Base-by-base conservation (phyloP, 1,140 invertebrate genomes). In the Diploscapter pachys region DNA sequence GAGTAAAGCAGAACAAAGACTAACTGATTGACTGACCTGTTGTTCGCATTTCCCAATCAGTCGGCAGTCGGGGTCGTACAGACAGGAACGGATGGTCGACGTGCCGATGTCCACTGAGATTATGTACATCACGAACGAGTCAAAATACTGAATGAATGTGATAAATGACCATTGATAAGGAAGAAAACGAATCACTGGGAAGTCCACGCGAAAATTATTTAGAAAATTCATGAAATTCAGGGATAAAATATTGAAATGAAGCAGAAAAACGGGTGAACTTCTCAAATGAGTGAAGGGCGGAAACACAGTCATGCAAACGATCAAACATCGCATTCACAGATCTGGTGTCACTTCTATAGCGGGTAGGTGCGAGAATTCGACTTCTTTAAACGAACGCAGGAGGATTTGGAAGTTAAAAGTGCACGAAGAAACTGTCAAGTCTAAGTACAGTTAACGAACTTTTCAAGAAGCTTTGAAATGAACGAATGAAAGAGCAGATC, bases 61-160 rank as follows among this genome's bases (percentile, higher is more conserved):
- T 73, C 87, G 85, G 13, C 89, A 90, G 65, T 87, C 87, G 71
- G 90, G 88, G 87, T 94, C 90, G 81, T 93, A 90, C 78, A 96
- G 89, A 85, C 92, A 90, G 85, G 92, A 92, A 48, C 92, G 88
- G 68, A 96, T 89, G 31, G 90, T 93, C 4, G 93, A 94, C 3
- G 93, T 95, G 52, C 94, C 94, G 78, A 96, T 90, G 86, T 96
- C 94, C 67, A 96, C 87, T 48, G 92, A 90, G 13, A 90, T 89
- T 73, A 78, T 59, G 51, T 65, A 66, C 6, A n/a, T 63, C 57
- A 55, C 62, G n/a, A 31, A 9, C 50, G 51, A 4, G 31, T 52
- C 68, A 70, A 52, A 51, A 57, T 31, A 6, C 48, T 4, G n/a
- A 8, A 48, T 55, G 8, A 48, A 69, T 4, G 51, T 56, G 53